Conservation (phyloP, 2,113 vertebrate species). For the Catharus fuscescens region DNA sequence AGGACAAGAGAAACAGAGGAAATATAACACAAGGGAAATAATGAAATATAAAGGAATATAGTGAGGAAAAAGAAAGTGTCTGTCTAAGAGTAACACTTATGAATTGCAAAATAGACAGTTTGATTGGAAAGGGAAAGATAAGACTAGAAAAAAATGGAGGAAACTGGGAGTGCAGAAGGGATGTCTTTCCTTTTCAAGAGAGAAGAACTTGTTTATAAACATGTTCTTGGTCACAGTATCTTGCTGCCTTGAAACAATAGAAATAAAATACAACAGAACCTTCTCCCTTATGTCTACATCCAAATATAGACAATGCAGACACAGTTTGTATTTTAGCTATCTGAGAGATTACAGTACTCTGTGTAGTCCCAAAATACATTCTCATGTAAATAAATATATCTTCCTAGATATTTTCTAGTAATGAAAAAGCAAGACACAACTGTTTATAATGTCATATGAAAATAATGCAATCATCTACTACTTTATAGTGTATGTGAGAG, state of each 20-base stretch:
- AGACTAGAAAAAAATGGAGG: not conserved
- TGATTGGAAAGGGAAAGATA: not conserved
- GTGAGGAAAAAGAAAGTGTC: not conserved
- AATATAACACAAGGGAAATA: not conserved
- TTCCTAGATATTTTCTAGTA: not conserved
- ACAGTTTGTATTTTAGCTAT: not conserved
- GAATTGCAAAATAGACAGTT: not conserved
- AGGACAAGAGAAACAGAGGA: not conserved
- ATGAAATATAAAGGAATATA: not conserved
- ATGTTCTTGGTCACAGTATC: not conserved
- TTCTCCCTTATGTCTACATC: not conserved
- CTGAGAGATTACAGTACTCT: not conserved
- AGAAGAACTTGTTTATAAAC: conserved; percentile 4
- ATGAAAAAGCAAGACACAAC: not conserved
- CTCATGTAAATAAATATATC: not conserved
- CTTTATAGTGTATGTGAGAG: not conserved
- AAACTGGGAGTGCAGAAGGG: not conserved
- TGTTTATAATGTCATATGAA: not conserved
- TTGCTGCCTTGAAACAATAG: not conserved
- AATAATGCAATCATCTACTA: not conserved
- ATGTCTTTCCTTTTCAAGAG: not conserved
- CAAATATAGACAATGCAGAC: not conserved
- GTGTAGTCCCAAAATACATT: not conserved
- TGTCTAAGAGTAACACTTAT: not conserved
- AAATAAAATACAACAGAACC: not conserved